Evolutionary conservation across 2,113 vertebrate genomes (phyloP).

Genomic region (Serinus canaria): DNA sequence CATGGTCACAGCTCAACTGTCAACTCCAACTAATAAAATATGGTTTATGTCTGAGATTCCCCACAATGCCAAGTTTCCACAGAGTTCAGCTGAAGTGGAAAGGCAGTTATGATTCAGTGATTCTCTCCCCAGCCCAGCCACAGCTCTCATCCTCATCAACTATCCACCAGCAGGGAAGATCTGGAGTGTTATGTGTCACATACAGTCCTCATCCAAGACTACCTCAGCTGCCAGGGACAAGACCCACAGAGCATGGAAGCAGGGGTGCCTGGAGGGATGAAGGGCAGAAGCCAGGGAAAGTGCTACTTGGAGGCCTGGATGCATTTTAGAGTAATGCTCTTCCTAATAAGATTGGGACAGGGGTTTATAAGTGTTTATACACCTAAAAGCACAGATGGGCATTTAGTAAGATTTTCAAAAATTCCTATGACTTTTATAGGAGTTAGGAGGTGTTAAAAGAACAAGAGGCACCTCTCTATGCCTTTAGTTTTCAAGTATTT

Average conservation of each 20-base stretch:
- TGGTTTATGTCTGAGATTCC: neutral
- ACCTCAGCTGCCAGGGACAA: neutral
- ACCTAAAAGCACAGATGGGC: neutral
- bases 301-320: neutral
- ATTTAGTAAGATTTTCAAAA: neutral
- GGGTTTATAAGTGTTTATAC: neutral
- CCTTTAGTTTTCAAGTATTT: neutral
- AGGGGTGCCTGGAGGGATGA: neutral
- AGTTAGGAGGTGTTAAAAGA: neutral
- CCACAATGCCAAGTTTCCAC: constrained; percentile 14
- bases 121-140: neutral
- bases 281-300: neutral
- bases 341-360: neutral
- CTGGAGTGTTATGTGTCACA: neutral
- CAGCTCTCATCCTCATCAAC: neutral
- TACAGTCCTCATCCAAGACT: neutral
- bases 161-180: neutral
- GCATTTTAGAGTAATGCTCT: neutral
- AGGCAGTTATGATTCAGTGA: neutral
- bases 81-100: constrained; percentile 7
- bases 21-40: constrained; percentile 30
- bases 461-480: neutral
- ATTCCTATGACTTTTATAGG: neutral
- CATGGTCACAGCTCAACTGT: neutral
- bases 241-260: neutral